phyloP scores from a whole-genome alignment of 2,888 invertebrate species.

The Mesorhabditis sp. region DNA sequence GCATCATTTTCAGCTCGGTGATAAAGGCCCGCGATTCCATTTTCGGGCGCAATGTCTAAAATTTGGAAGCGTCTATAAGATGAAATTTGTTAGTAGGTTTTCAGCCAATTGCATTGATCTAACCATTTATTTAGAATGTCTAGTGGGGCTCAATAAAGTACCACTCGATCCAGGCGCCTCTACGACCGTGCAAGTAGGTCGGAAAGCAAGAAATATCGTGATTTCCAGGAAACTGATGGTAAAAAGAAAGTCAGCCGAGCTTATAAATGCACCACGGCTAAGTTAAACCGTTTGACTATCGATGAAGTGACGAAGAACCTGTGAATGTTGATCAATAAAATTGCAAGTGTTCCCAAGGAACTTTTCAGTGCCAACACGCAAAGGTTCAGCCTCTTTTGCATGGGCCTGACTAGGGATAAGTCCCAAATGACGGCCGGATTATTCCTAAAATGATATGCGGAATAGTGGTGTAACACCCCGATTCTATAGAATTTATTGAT shows the following conservation, averaged over 20 bases:
- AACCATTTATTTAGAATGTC: background rate
- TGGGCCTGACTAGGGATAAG: no score
- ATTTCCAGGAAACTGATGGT: background rate
- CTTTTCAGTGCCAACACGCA: no score
- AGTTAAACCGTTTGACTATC: background rate
- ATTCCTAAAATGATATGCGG: no score
- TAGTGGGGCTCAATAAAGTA: background rate
- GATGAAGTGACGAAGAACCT: background rate
- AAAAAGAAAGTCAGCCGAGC: background rate
- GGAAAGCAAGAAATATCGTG: no score
- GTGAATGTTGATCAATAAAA: no score
- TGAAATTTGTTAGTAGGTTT: background rate
- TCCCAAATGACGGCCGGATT: no score
- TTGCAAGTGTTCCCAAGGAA: no score
- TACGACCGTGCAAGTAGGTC: no score
- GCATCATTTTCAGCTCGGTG: background rate
- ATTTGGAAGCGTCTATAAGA: background rate
- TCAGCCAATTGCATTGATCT: background rate
- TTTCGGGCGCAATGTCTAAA: background rate
- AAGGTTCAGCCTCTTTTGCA: no score
- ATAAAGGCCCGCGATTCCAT: background rate
- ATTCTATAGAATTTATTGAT: no score
- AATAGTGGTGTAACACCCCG: no score
- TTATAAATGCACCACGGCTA: background rate
- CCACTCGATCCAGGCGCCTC: background rate